phyloP scores from a whole-genome alignment of 2,797 vertebrate genomes.

The Centropyge bicolor region DNA sequence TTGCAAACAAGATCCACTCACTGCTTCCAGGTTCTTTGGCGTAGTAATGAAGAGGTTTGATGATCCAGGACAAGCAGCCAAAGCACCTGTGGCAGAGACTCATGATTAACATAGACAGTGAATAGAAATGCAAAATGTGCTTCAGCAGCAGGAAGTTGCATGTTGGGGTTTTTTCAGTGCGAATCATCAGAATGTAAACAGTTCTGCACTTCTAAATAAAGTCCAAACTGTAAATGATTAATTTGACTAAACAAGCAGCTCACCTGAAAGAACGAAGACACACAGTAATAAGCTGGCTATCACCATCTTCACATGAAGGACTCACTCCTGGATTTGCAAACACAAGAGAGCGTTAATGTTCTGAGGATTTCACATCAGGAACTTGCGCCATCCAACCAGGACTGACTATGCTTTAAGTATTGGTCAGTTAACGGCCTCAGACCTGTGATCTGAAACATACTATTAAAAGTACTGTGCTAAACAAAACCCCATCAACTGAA shows the following conservation, averaged over 20 bases:
- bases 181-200: not conserved
- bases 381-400: not conserved
- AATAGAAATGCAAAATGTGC: not conserved
- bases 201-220: not conserved
- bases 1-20: slow-evolving; percentile 69
- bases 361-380: too few species aligned
- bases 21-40: slow-evolving; percentile 38
- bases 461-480: not conserved
- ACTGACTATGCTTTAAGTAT: not conserved
- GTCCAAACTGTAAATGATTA: too few species aligned
- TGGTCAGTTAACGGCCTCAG: not conserved
- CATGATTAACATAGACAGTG: not conserved
- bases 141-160: not conserved
- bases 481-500: not conserved
- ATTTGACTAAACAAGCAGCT: slow-evolving; percentile 20
- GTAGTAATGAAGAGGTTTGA: rapidly evolving
- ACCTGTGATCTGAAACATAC: not conserved
- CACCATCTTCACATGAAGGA: not conserved
- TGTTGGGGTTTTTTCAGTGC: too few species aligned
- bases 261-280: slow-evolving; percentile 41
- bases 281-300: slow-evolving; percentile 19
- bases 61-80: rapidly evolving
- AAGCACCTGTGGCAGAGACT: slow-evolving; percentile 27
- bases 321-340: slow-evolving; percentile 10
- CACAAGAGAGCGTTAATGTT: not conserved